Evolutionary conservation across 1,140 invertebrate genomes (phyloP).

Genomic region (Campoletis sonorensis): DNA sequence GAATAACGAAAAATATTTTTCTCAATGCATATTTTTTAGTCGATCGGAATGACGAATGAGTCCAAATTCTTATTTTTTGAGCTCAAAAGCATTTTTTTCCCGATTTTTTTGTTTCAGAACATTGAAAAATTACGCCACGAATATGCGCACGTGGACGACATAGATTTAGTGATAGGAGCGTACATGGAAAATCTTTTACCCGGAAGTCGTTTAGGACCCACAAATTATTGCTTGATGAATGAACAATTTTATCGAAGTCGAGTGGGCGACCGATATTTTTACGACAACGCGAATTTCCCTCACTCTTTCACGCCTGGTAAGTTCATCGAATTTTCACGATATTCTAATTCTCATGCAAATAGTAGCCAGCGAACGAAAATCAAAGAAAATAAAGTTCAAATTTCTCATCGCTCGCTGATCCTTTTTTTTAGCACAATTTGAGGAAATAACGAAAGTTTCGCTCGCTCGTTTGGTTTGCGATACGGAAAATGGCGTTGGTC

Average conservation of each 20-base stretch:
- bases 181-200: constrained; percentile 76
- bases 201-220: constrained; percentile 79
- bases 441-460: constrained; percentile 77
- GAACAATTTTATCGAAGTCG: constrained; percentile 79
- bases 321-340: neutral
- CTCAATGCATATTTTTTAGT: too few species aligned
- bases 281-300: constrained; percentile 76
- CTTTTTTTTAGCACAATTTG: constrained; percentile 74
- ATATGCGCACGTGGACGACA: constrained; percentile 79
- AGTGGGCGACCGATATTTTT: constrained; percentile 78
- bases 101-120: constrained; percentile 65
- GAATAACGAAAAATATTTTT: neutral
- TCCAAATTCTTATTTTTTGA: too few species aligned
- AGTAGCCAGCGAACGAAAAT: neutral
- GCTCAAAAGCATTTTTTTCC: too few species aligned
- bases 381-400: neutral
- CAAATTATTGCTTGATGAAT: constrained; percentile 80
- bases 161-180: constrained; percentile 81
- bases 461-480: constrained; percentile 79
- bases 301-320: constrained; percentile 76
- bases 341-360: neutral
- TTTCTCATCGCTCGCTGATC: neutral
- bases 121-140: constrained; percentile 69
- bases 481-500: constrained; percentile 76
- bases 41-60: too few species aligned